Conservation (phyloP, 2,113 vertebrate genomes). For the Excalfactoria chinensis region DNA sequence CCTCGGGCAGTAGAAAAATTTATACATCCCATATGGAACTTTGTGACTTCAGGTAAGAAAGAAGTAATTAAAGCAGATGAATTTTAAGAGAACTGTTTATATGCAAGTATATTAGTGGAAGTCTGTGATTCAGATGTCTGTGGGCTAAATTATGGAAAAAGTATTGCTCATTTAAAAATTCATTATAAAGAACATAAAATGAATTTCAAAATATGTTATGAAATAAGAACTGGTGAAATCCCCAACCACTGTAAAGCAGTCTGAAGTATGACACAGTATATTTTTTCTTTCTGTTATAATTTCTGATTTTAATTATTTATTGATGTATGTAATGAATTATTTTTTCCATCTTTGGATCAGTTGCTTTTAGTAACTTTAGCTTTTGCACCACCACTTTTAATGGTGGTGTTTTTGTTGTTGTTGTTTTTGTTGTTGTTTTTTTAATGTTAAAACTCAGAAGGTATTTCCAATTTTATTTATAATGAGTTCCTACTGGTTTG, state of each 20-base stretch:
- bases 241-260: not conserved
- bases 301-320: not conserved
- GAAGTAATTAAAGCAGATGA: not conserved
- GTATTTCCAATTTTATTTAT: not conserved
- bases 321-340: not conserved
- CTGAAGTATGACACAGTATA: not conserved
- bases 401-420: not conserved
- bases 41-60: constrained; percentile 7
- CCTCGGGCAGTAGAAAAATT: not conserved
- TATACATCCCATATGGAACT: not conserved
- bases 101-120: not conserved
- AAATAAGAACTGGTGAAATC: constrained; percentile 1
- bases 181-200: not conserved
- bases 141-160: constrained; percentile 10
- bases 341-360: not conserved
- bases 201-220: not conserved
- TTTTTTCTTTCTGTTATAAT: not conserved
- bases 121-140: constrained; percentile 4
- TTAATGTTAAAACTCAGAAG: not conserved
- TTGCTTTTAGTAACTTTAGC: not conserved
- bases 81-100: not conserved
- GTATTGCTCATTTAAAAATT: constrained; percentile 21
- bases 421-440: no score
- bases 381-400: not conserved
- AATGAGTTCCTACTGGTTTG: not conserved